Evolutionary conservation across 1,140 invertebrate species (phyloP), one percentile per base, ranked within the genome.

Genomic region (Gryllus bimaculatus): DNA sequence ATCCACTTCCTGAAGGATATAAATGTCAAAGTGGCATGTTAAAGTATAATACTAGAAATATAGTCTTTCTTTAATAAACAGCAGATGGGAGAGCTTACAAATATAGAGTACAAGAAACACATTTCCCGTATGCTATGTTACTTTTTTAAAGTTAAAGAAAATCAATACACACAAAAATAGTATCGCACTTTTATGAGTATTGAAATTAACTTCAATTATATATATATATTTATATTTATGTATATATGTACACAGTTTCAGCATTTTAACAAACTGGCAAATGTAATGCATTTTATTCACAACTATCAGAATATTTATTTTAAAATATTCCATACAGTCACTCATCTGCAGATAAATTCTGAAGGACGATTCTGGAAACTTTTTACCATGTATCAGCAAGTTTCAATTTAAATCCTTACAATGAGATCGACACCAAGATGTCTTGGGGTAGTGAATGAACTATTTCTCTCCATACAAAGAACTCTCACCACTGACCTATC

Each of bases 101-200:
- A 66, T 66, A 66, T 66, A 66, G 54, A 66, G 18, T 66, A 66
- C 54, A 66, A 66, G 54, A 66, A 66, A 66, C 54, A 66, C 7
- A 13, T 66, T 66, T 66, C 54, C 10, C 54, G 10, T 18, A 66
- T 66, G 18, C 10, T 66, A 66, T 66, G 18, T 66, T 13, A 10
- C 54, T 66, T 13, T 66, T 66, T 66, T 66, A 66, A 10, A 13
- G 54, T 66, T 18, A 66, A 66, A 66, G 54, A 66, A 66, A 66
- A 66, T 66, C 54, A 66, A 66, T 66, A 66, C 54, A 66, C 54
- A 66, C 54, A 66, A 66, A 66, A 66, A 66, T 66, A 39, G 26
- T 39, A 66, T 66, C 54, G 54, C 54, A 66, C 54, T 66, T 66
- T 66, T 66, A 66, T 66, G 54, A 66, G 54, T 66, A 66, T 66